phyloP scores from a whole-genome alignment of 2,113 vertebrate species.

The Eulemur macaco region DNA sequence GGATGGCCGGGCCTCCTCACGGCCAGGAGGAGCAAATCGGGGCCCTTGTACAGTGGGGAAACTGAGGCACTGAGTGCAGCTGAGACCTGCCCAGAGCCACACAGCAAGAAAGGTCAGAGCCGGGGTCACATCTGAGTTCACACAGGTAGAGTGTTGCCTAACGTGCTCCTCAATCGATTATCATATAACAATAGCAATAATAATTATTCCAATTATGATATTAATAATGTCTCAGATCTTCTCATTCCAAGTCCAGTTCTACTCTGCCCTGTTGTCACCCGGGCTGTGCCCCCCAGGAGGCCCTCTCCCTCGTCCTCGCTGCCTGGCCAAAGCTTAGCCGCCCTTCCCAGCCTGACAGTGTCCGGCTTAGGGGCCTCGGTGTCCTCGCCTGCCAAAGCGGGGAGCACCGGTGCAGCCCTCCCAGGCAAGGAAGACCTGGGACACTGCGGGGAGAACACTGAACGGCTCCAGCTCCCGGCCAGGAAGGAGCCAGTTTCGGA shows the following conservation, averaged over 20 bases:
- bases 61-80: background rate
- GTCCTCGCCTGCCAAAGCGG: background rate
- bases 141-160: no score
- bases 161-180: background rate
- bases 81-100: background rate
- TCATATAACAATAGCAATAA: background rate
- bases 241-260: background rate
- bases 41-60: background rate
- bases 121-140: background rate
- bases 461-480: background rate
- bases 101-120: background rate
- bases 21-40: background rate
- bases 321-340: no score
- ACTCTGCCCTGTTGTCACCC: background rate
- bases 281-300: background rate
- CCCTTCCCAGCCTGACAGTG: background rate
- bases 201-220: background rate
- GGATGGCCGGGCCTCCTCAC: background rate
- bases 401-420: rapidly evolving
- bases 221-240: background rate
- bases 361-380: background rate
- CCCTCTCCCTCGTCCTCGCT: background rate
- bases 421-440: background rate
- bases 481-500: background rate
- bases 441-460: no score